Percentiles rank a stretch among this genome's conserved stretches.
Conservation (phyloP, 2,888 invertebrate species). For the Anthophora plumipes region DNA sequence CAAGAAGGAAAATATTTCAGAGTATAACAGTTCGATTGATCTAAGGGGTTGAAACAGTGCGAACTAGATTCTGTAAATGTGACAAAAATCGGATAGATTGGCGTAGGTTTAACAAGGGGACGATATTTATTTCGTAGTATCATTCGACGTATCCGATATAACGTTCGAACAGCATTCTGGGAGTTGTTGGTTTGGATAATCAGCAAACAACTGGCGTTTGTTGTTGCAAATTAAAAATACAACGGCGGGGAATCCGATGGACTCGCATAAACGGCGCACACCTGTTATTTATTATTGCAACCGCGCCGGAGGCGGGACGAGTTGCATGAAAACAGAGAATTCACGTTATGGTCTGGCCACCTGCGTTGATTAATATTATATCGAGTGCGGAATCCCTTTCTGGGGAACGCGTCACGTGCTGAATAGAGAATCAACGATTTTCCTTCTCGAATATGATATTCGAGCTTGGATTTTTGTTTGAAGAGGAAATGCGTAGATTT, state of each 20-base stretch:
- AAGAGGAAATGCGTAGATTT: no score
- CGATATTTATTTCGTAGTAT: no score
- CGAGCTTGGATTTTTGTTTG: neutral
- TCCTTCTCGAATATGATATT: neutral
- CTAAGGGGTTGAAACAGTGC: no score
- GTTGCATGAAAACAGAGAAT: neutral
- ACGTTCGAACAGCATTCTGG: neutral
- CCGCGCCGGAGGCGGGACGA: neutral
- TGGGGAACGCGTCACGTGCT: neutral
- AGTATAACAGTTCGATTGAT: no score
- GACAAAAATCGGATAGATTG: no score
- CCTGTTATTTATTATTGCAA: slow-evolving; percentile 53
- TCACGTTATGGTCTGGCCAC: slow-evolving; percentile 14
- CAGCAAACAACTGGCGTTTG: neutral
- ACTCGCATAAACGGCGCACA: slow-evolving; percentile 8
- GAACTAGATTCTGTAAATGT: no score
- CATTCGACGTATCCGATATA: neutral
- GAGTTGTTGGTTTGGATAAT: neutral
- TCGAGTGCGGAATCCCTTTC: slow-evolving; percentile 5
- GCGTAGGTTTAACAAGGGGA: no score
- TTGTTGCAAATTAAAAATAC: slow-evolving; percentile 34
- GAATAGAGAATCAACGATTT: neutral
- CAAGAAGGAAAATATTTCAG: no score
- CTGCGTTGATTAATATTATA: slow-evolving; percentile 42
- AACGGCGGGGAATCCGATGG: neutral